Base-by-base conservation (phyloP, 1,140 invertebrate species). In the Magallana angulata region DNA sequence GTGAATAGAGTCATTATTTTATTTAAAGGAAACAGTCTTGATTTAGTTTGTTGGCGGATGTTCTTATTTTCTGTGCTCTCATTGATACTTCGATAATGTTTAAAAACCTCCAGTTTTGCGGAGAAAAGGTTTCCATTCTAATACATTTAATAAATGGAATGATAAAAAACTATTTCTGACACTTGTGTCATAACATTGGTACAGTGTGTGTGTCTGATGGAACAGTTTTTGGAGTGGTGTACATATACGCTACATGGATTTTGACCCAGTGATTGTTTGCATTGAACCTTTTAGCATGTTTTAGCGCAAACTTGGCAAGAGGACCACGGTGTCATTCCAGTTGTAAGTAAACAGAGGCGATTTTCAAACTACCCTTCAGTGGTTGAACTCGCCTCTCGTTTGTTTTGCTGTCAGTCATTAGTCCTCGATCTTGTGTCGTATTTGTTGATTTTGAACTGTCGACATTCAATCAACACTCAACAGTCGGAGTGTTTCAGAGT, bases 381-480 rank as follows among this genome's bases (percentile, higher is more conserved):
- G 68, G 7, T 24, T 30, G 12, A 7, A 18, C 60, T 64, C 18
- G 18, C 60, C 60, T 64, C 16, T 64, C 60, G 16, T 64, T 64
- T n/a, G 60, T 48, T 48, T 48, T 48, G 36, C 36, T 48, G 36
- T 48, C 36, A 48, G 36, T 48, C 36, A 48, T 18, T 30, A 36
- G 68, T 76, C 36, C 68, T 30, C 36, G 68, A 11, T 11, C 11
- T 18, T 30, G 36, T 76, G 36, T 76, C 14, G 24, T 76, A 76
- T 76, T 76, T 76, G 24, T 24, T 76, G 68, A 76, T 76, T 30
- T 76, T 76, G 68, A 76, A 76, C 68, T 24, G 30, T 76, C 36
- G 68, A 76, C 68, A 76, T 30, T 76, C 24, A 76, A 76, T 76
- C 68, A 76, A 30, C 68, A 76, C 24, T 76, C 68, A 12, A 12